Evolutionary conservation across 2,888 invertebrate species (phyloP).

Genomic region (Caenorhabditis sp.): DNA sequence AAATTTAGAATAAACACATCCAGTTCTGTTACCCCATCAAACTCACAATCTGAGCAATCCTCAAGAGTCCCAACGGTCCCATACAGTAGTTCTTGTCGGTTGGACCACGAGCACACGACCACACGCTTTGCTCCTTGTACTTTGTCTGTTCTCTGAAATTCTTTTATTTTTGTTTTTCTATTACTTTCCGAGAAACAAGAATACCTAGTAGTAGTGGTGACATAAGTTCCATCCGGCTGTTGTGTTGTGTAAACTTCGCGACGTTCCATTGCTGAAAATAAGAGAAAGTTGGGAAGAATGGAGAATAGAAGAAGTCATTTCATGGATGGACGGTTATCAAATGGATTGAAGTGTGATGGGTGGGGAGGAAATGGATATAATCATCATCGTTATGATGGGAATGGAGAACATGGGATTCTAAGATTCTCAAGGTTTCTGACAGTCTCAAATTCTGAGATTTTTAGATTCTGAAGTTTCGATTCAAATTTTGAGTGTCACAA

Average conservation of each 20-base stretch:
- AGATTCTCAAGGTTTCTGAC: neutral
- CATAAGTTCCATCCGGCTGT: conserved; percentile 80
- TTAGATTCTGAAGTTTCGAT: too few species aligned
- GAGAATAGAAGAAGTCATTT: conserved; percentile 31
- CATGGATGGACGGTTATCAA: conserved; percentile 43
- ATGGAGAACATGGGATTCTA: neutral
- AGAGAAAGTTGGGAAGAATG: conserved; percentile 3
- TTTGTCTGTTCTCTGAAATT: conserved; percentile 67
- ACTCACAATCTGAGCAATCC: conserved; percentile 80
- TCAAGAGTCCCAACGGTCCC: conserved; percentile 77
- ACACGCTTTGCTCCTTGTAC: conserved; percentile 75
- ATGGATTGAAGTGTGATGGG: neutral
- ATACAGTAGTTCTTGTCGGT: conserved; percentile 79
- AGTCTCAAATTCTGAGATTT: neutral
- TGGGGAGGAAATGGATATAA: neutral
- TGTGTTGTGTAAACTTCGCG: conserved; percentile 78
- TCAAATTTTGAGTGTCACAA: too few species aligned
- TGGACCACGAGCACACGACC: conserved; percentile 79
- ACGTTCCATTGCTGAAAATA: conserved; percentile 61
- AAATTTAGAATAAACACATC: too few species aligned
- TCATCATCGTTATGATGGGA: neutral
- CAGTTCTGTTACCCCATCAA: too few species aligned
- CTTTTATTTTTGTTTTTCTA: too few species aligned
- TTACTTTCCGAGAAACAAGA: neutral
- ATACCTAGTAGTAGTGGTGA: conserved; percentile 76